These are phyloP conservation scores for Cardiocondyla obscurior DNA, from an alignment of 1,140 invertebrate species.

Conservation along the genomic window DNA sequence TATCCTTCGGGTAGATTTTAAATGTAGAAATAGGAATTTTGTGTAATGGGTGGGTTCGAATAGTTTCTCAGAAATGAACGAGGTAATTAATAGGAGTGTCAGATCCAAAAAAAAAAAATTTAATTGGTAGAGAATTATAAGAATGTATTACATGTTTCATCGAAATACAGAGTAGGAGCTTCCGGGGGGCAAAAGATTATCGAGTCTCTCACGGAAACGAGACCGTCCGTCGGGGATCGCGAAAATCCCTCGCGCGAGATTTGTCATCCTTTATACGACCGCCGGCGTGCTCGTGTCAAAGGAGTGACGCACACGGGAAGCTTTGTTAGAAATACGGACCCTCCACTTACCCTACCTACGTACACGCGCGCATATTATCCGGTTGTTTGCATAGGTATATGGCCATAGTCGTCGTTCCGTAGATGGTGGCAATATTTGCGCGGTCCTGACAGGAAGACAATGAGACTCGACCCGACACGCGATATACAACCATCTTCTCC, in stretches of 20 bases:
- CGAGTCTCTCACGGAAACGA: constrained; percentile 60
- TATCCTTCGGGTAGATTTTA: constrained; percentile 21
- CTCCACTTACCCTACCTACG: constrained; percentile 72
- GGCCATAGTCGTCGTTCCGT: constrained; percentile 69
- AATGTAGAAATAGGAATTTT: constrained; percentile 34
- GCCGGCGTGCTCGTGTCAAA: constrained; percentile 69
- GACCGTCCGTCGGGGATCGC: constrained; percentile 39
- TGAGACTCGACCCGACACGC: constrained; percentile 77
- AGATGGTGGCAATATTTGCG: constrained; percentile 82
- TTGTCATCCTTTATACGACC: constrained; percentile 58
- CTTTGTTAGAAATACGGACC: constrained; percentile 75
- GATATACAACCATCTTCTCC: constrained; percentile 70
- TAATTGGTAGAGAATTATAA: constrained; percentile 21
- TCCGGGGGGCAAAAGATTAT: constrained; percentile 45
- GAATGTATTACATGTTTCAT: constrained; percentile 22
- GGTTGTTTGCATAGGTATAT: constrained; percentile 53
- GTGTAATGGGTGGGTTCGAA: constrained; percentile 7
- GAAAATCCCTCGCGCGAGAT: constrained; percentile 66
- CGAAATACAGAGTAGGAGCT: background rate
- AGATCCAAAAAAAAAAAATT: constrained; percentile 37
- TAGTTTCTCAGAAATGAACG: constrained; percentile 31
- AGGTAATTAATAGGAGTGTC: constrained; percentile 37
- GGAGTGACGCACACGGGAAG: constrained; percentile 72
- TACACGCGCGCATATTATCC: constrained; percentile 38
- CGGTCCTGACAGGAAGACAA: constrained; percentile 81